These are phyloP conservation scores for Phrixothrix hirtus DNA, from an alignment of 2,888 invertebrate genomes.

Conservation along the genomic window DNA sequence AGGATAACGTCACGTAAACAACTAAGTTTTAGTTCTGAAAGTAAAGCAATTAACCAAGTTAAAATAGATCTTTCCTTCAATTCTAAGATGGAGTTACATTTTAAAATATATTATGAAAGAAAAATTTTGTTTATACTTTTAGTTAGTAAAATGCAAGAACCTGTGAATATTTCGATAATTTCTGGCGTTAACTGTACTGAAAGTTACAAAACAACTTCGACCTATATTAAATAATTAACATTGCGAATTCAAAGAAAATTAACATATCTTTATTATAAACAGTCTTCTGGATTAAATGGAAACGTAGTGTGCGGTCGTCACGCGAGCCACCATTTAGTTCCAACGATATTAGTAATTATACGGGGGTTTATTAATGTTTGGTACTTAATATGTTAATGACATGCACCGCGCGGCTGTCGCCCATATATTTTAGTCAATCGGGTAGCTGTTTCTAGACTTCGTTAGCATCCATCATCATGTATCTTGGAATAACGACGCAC, in stretches of 20 bases:
- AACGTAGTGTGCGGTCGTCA: conserved; percentile 27
- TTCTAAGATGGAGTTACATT: too few relatives aligned
- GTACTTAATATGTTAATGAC: conserved; percentile 32
- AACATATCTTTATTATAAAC: conserved; percentile 32
- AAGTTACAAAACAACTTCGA: neutral
- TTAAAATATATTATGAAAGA: too few relatives aligned
- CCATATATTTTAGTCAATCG: conserved; percentile 24
- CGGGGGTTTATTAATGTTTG: conserved; percentile 28
- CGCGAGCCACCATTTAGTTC: conserved; percentile 29
- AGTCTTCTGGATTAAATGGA: conserved; percentile 32
- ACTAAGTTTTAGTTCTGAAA: too few relatives aligned
- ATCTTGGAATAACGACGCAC: conserved; percentile 32
- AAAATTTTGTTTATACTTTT: too few relatives aligned
- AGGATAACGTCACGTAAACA: too few relatives aligned
- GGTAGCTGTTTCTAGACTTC: conserved; percentile 20
- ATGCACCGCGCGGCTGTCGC: conserved; percentile 23
- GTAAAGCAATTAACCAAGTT: too few relatives aligned
- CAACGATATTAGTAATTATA: conserved; percentile 33
- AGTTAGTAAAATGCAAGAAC: too few relatives aligned
- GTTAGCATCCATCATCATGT: conserved; percentile 38
- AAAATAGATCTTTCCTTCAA: too few relatives aligned
- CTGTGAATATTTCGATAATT: neutral
- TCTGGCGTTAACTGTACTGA: neutral
- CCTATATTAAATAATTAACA: conserved; percentile 17
- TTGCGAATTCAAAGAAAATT: conserved; percentile 22